Base-by-base conservation (phyloP, 2,113 vertebrate genomes). In the Neomonachus schauinslandi region DNA sequence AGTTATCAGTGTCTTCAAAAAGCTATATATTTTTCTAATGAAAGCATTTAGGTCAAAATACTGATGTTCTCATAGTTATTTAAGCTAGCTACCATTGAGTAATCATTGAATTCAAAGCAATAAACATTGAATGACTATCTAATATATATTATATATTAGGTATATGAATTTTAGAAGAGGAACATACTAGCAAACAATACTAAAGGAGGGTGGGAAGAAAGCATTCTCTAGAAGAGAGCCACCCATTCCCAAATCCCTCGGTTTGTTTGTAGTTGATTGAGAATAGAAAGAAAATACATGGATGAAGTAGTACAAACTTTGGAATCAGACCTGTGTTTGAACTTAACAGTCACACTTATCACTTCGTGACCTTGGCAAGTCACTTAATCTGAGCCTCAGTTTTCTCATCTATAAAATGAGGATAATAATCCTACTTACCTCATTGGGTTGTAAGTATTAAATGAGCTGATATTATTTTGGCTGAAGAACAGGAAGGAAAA, bases 101-200 rank as follows among this genome's bases (percentile, higher is more conserved):
- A 95, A 85, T 69, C 39, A 31, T 87, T 96, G 39, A 97, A 90
- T 95, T 97, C 55, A 97, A 94, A 97, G 95, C 96, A 98, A 97
- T 98, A 98, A 95, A 86, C 19, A 95, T 69, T 67, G 18, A 84
- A 24, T 88, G 83, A 65, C 6, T 80, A 4, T 90, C n/a, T 96
- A 94, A 53, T 95, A 71, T 46, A 67, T 89, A 46, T 92, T 97
- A 94, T 63, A 42, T 57, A 85, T 85, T 94, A 97, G 16, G 2
- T 74, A 74, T 83, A 90, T 90, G 49, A 65, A 94, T 91, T 97
- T 91, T 97, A 49, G 53, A 94, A 85, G 55, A 79, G 14, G 36
- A 97, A 80, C 22, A 85, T 92, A 90, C 12, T 96, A 91, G 51
- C 65, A 89, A 88, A 63, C 49, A 95, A 69, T 91, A 79, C 36